Evolutionary conservation across 2,113 vertebrate species (phyloP).

Genomic region (Ibidorhyncha struthersii): DNA sequence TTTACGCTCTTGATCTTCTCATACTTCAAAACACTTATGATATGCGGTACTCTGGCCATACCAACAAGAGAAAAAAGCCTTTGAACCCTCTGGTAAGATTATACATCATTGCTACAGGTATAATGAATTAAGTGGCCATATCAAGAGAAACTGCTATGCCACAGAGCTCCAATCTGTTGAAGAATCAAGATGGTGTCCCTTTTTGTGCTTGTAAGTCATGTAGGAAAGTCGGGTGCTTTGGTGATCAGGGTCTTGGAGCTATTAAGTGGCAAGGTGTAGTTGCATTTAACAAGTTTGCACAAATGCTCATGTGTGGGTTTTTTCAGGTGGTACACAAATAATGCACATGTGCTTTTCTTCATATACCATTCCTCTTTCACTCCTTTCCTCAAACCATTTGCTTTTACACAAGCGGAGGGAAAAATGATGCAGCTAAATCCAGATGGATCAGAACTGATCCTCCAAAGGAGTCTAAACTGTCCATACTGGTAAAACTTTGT

Average conservation of each 20-base stretch:
- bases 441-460: neutral
- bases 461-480: neutral
- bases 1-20: constrained; percentile 1
- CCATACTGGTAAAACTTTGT: neutral
- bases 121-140: neutral
- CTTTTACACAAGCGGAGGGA: neutral
- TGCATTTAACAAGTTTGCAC: neutral
- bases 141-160: neutral
- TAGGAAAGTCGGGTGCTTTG: neutral
- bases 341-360: neutral
- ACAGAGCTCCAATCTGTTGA: neutral
- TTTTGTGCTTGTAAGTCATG: neutral
- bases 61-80: neutral
- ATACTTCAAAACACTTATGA: neutral
- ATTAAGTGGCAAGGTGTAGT: neutral
- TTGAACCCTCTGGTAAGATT: neutral
- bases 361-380: neutral
- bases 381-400: neutral
- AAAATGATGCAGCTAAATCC: neutral
- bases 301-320: neutral
- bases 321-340: neutral
- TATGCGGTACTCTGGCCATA: neutral
- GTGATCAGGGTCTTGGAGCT: neutral
- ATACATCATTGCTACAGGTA: neutral
- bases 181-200: neutral